phyloP scores from a whole-genome alignment of 1,140 invertebrate genomes.

The Brachionus angularis region DNA sequence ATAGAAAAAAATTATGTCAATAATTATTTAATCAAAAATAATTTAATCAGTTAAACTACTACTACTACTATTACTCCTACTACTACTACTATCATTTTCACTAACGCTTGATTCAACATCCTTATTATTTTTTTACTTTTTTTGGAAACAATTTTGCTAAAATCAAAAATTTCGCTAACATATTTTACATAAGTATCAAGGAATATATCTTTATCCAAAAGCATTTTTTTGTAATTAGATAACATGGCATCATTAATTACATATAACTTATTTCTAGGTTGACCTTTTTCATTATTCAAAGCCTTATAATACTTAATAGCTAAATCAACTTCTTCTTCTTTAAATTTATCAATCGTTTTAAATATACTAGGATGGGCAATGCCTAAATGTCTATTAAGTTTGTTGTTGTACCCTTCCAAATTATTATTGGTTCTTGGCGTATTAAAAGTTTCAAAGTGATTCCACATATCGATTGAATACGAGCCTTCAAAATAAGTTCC shows the following conservation, averaged over 20 bases:
- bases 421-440: neutral
- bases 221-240: neutral
- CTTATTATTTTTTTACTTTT: neutral
- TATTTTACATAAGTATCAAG: neutral
- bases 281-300: neutral
- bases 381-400: neutral
- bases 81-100: too few species aligned
- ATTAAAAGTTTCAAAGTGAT: neutral
- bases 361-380: neutral
- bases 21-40: too few species aligned
- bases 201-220: neutral
- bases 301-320: neutral
- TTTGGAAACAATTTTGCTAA: neutral
- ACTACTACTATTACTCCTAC: too few species aligned
- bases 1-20: too few species aligned
- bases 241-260: neutral
- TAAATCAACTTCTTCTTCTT: neutral
- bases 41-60: too few species aligned
- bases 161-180: neutral
- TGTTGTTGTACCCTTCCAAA: neutral
- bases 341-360: neutral
- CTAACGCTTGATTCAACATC: too few species aligned
- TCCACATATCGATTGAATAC: neutral
- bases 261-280: neutral
- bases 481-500: neutral